Evolutionary conservation across 2,113 vertebrate species (phyloP).

Genomic region (Rhizomys pruinosus): DNA sequence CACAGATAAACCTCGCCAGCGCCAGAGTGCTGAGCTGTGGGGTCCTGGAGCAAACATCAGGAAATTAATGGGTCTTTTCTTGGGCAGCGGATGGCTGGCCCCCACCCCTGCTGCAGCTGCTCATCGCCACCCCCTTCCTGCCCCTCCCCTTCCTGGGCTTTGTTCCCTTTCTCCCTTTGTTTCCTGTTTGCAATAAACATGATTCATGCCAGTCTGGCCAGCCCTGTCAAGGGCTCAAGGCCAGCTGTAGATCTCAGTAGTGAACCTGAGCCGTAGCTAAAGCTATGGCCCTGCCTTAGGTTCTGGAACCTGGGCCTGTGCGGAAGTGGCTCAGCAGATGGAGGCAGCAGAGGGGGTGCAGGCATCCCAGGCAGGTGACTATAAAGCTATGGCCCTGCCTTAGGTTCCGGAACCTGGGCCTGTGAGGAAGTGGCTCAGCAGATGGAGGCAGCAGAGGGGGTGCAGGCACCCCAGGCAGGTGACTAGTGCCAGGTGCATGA

Average conservation of each 20-base stretch:
- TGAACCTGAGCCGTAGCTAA: not conserved
- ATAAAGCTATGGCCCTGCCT: fast-evolving
- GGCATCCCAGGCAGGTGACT: not conserved
- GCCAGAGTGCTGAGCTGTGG: slow-evolving; percentile 58
- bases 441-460: no score
- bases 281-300: fast-evolving
- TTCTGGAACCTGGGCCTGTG: fast-evolving
- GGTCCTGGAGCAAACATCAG: slow-evolving; percentile 79
- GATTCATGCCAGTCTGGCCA: slow-evolving; percentile 52
- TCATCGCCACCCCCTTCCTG: not conserved
- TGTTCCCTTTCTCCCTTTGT: slow-evolving; percentile 80
- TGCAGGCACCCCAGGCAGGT: not conserved
- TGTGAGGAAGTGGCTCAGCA: fast-evolving
- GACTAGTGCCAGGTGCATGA: not conserved
- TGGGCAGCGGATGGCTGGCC: slow-evolving; percentile 10
- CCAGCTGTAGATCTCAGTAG: slow-evolving; percentile 48
- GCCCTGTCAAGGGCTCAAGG: slow-evolving; percentile 56
- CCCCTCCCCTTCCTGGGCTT: slow-evolving; percentile 10
- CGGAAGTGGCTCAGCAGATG: fast-evolving
- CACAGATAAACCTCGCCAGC: slow-evolving; percentile 85
- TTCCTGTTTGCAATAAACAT: slow-evolving; percentile 80
- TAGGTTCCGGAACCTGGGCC: not conserved
- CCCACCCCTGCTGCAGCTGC: slow-evolving; percentile 28
- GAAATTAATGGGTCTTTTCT: slow-evolving; percentile 84
- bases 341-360: not conserved